Base-by-base conservation (phyloP, 2,888 invertebrate genomes). In the Philopedon plagiatum region DNA sequence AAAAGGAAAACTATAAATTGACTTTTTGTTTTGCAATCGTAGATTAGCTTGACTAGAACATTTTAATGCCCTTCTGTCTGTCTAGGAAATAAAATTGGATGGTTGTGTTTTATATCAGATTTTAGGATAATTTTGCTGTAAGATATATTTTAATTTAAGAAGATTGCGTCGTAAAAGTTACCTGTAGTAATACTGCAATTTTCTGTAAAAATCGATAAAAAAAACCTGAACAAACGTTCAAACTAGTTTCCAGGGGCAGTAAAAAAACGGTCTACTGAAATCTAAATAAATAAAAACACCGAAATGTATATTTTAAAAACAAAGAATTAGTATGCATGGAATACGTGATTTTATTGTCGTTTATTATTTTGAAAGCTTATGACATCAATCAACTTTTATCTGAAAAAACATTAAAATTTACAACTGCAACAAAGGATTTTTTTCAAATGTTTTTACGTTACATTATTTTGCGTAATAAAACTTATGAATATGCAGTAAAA, bases 1-100 rank as follows among this genome's bases (percentile, higher is more conserved):
- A 63, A 34, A 49, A 18, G 21, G 60, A 26, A 60, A 60, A 60
- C 60, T 23, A 60, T 60, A 60, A 60, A 60, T 64, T 18, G 64
- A 49, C 39, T 37, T 23, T 58, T 58, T 39, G 39, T 23, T 21
- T 21, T 21, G 15, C 29, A 54, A 8, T 32, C 51, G 5, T 13
- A 26, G 15, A 51, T 51, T 51, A 51, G 23, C 26, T 13, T 9
- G 9, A 54, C 2, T 26, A 5, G 29, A 9, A 54, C n/a, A 29
- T 15, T 54, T 26, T 9, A 54, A 29, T 29, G n/a, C n/a, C n/a
- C n/a, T 29, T 29, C 8, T 15, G 1, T 18, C 1, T 13, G 51
- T 9, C 15, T 8, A n/a, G 51, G 4, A 5, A 49, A 21, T 2
- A 15, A 0, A 54, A 54, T 21, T 1, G n/a, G 3, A 37, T 5